These are phyloP conservation scores for Ctenomys sociabilis DNA, from an alignment of 2,113 vertebrate genomes.

Conservation along the genomic window DNA sequence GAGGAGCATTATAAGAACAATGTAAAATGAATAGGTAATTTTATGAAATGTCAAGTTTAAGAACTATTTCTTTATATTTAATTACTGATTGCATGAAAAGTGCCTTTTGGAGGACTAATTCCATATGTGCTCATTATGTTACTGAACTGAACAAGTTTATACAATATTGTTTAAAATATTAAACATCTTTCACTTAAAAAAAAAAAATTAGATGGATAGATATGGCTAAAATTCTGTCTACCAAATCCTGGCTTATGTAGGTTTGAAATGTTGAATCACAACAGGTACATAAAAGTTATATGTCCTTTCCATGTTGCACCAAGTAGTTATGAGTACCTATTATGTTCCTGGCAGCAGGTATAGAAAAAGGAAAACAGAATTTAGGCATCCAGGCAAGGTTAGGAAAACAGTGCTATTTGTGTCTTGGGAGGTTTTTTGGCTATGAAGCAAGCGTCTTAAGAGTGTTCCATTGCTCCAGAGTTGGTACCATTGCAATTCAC, in stretches of 20 bases:
- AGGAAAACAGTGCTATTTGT: neutral
- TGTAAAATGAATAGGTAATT: constrained; percentile 2
- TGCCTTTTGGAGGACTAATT: constrained; percentile 57
- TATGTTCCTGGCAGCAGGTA: neutral
- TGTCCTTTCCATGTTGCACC: constrained; percentile 1
- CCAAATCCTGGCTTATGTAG: neutral
- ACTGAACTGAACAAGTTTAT: constrained; percentile 64
- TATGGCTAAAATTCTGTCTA: constrained; percentile 12
- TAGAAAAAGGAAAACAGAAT: neutral
- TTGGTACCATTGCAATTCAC: neutral
- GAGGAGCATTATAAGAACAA: neutral
- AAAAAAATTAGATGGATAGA: neutral
- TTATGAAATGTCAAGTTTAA: neutral
- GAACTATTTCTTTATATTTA: neutral
- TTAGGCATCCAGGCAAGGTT: neutral
- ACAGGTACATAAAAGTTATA: neutral
- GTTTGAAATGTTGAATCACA: constrained; percentile 27
- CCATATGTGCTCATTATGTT: constrained; percentile 30
- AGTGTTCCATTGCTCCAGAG: neutral
- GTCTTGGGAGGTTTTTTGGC: neutral
- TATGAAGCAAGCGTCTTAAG: neutral
- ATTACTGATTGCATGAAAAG: neutral
- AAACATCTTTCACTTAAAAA: constrained; percentile 59
- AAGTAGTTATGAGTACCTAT: neutral
- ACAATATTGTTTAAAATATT: constrained; percentile 65